Conservation (phyloP, 1,140 invertebrate species). For the Bactericera cockerelli region DNA sequence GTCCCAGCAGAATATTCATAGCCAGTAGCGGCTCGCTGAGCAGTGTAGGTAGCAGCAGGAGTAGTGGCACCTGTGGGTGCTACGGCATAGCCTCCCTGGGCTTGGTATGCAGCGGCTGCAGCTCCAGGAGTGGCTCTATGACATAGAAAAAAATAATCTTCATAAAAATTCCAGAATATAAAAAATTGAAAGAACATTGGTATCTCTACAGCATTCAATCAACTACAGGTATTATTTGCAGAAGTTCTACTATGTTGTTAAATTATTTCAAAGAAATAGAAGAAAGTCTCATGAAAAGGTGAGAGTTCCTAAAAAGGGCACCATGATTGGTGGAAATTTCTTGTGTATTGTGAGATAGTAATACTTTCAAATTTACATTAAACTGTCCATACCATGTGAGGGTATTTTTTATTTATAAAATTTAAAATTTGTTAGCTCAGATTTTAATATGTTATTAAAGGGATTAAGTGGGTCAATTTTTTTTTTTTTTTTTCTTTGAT, state of each 20-base stretch:
- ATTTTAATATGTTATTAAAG: too few relatives aligned
- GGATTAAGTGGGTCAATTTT: too few relatives aligned
- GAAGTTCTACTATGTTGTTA: background rate
- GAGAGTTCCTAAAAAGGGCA: background rate
- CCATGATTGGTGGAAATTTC: too few relatives aligned
- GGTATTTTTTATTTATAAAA: too few relatives aligned
- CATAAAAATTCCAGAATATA: background rate
- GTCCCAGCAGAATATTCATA: conserved; percentile 54
- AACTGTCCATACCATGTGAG: too few relatives aligned
- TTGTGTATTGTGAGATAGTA: too few relatives aligned
- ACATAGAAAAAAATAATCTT: conserved; percentile 12
- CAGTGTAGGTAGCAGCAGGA: conserved; percentile 56
- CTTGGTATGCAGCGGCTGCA: conserved; percentile 55
- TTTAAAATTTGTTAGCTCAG: too few relatives aligned
- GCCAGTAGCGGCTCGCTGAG: conserved; percentile 53
- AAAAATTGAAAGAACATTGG: too few relatives aligned
- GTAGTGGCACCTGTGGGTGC: conserved; percentile 46
- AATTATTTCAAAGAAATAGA: background rate
- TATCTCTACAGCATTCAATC: background rate
- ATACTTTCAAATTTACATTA: too few relatives aligned
- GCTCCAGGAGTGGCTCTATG: conserved; percentile 27
- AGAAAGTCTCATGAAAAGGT: background rate
- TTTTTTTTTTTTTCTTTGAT: too few relatives aligned
- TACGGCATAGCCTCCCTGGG: conserved; percentile 67
- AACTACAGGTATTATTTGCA: background rate